Conservation (phyloP, 2,797 vertebrate species). For the Scomberomorus guttatus region DNA sequence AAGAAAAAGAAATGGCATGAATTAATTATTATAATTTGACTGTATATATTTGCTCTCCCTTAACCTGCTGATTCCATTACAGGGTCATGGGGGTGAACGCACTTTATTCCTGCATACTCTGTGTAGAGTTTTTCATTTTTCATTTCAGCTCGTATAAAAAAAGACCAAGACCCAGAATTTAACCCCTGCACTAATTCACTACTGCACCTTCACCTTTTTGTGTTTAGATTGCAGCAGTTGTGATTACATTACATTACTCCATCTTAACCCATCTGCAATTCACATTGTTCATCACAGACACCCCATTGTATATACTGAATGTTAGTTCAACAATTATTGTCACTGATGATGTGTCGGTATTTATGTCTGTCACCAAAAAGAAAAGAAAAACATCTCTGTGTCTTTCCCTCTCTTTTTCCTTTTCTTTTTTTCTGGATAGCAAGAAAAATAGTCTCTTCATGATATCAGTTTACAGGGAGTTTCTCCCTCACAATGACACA, state of each 20-base stretch:
- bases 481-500: conserved; percentile 62
- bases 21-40: conserved; percentile 44
- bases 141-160: conserved; percentile 9
- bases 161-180: conserved; percentile 1
- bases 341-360: conserved; percentile 49
- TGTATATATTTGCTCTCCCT: conserved; percentile 18
- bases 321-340: conserved; percentile 41
- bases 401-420: conserved; percentile 35
- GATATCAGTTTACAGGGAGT: conserved; percentile 77
- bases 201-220: not conserved
- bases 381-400: conserved; percentile 57
- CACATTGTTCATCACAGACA: conserved; percentile 39
- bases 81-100: conserved; percentile 8
- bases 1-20: conserved; percentile 29
- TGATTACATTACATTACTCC: conserved; percentile 4
- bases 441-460: conserved; percentile 38
- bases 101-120: not conserved
- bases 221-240: conserved; percentile 11
- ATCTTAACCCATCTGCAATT: conserved; percentile 21
- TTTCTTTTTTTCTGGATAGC: conserved; percentile 35
- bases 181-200: not conserved
- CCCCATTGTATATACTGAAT: conserved; percentile 28
- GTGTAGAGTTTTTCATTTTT: not conserved
- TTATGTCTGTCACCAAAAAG: conserved; percentile 58
- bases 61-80: conserved; percentile 51